phyloP scores from a whole-genome alignment of 1,140 invertebrate species.

The Nasonia giraulti region DNA sequence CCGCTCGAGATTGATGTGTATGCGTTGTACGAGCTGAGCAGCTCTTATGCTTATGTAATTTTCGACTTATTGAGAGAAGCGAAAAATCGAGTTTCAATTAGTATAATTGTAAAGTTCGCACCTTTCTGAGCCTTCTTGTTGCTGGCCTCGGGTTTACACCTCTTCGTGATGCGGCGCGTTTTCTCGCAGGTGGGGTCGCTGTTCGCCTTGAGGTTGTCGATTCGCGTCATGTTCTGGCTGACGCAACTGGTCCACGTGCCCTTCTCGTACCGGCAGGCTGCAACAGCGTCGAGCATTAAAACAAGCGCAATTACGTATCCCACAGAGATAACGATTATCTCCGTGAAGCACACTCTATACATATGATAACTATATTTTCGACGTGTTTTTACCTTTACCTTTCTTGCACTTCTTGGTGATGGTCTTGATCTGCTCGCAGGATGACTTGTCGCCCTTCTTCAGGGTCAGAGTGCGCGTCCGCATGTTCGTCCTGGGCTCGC shows the following conservation, averaged over 20 bases:
- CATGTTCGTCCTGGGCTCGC: constrained; percentile 86
- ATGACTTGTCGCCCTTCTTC: constrained; percentile 84
- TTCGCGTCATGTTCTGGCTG: constrained; percentile 81
- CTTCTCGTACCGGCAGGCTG: constrained; percentile 86
- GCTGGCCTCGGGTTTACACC: constrained; percentile 82
- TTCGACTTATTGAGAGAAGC: too few relatives aligned
- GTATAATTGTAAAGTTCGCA: constrained; percentile 44
- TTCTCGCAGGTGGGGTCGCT: constrained; percentile 84
- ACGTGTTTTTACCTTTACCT: constrained; percentile 75
- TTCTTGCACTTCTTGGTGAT: constrained; percentile 94
- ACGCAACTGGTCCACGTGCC: constrained; percentile 83
- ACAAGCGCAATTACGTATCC: background rate
- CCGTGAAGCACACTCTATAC: too few relatives aligned
- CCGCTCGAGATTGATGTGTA: too few relatives aligned
- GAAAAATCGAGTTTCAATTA: too few relatives aligned
- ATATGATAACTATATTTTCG: background rate
- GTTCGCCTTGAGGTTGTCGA: constrained; percentile 83
- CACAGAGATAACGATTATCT: too few relatives aligned
- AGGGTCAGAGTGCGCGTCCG: constrained; percentile 86
- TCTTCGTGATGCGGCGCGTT: constrained; percentile 82
- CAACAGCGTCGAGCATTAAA: background rate
- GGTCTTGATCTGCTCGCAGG: constrained; percentile 88
- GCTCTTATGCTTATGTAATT: too few relatives aligned
- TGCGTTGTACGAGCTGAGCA: too few relatives aligned
- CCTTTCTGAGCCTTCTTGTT: constrained; percentile 78